phyloP scores from a whole-genome alignment of 2,113 vertebrate species.

The Paracanthobrama guichenoti region DNA sequence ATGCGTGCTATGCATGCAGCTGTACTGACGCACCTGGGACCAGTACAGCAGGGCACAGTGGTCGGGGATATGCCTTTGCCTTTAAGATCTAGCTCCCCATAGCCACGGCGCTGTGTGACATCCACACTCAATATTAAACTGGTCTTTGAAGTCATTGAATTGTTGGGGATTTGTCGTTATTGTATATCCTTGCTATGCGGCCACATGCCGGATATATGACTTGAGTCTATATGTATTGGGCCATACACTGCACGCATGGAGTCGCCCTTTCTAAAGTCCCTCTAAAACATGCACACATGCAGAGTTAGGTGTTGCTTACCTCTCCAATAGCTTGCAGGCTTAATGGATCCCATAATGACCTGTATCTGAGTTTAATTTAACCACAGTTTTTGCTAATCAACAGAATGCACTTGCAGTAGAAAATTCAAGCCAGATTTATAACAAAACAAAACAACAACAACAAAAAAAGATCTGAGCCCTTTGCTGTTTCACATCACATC shows the following conservation, averaged over 20 bases:
- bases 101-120: slow-evolving; percentile 31
- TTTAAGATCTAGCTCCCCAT: slow-evolving; percentile 50
- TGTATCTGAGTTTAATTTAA: slow-evolving; percentile 10
- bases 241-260: not conserved
- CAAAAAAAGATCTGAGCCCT: not conserved
- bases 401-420: not conserved
- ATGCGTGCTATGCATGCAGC: slow-evolving; percentile 48
- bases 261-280: not conserved
- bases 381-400: not conserved
- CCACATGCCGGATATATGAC: slow-evolving; percentile 30
- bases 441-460: too few species aligned
- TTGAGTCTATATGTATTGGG: not conserved
- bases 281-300: not conserved
- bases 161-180: slow-evolving; percentile 20
- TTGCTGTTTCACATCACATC: not conserved
- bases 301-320: not conserved
- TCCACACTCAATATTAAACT: slow-evolving; percentile 42
- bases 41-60: slow-evolving; percentile 38
- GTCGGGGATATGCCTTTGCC: slow-evolving; percentile 45
- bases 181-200: slow-evolving; percentile 16
- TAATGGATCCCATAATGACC: slow-evolving; percentile 7
- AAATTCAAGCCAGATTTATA: not conserved
- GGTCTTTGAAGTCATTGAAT: slow-evolving; percentile 48
- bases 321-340: not conserved
- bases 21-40: slow-evolving; percentile 48